Percentiles rank a stretch among this genome's conserved stretches.
Conservation (phyloP, 2,113 vertebrate genomes). For the Parus major region DNA sequence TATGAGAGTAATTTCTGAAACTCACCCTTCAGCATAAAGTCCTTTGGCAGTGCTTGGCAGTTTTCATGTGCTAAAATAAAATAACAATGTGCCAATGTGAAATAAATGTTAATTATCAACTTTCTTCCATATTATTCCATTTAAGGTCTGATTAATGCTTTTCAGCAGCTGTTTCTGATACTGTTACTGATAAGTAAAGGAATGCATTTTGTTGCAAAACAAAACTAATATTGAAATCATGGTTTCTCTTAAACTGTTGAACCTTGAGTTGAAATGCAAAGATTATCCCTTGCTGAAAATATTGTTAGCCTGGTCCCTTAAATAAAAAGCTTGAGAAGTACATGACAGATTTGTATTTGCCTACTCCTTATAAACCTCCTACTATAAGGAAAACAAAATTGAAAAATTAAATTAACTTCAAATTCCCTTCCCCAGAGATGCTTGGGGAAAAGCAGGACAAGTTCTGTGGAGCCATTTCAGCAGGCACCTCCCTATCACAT, state of each 20-base stretch:
- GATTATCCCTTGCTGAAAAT: slow-evolving; percentile 5
- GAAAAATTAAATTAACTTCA: background rate
- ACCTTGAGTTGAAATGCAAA: slow-evolving; percentile 33
- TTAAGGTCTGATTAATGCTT: slow-evolving; percentile 72
- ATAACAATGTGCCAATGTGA: slow-evolving; percentile 73
- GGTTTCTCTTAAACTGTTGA: background rate
- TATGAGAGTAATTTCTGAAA: slow-evolving; percentile 75
- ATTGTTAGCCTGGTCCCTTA: background rate
- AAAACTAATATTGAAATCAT: slow-evolving; percentile 41
- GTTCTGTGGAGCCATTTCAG: background rate
- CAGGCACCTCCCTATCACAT: rapidly evolving
- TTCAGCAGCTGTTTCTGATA: slow-evolving; percentile 21
- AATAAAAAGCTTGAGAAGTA: background rate
- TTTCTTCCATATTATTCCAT: slow-evolving; percentile 63
- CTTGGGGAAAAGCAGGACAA: background rate
- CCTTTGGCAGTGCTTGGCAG: slow-evolving; percentile 69
- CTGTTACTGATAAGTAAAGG: background rate
- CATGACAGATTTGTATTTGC: background rate
- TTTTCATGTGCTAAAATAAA: slow-evolving; percentile 73
- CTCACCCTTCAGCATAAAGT: slow-evolving; percentile 43
- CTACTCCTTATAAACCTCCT: background rate
- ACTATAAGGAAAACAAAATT: background rate
- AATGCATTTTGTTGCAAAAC: slow-evolving; percentile 58
- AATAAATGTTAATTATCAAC: slow-evolving; percentile 79
- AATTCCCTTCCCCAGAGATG: background rate